Conservation (phyloP, 2,888 invertebrate species). For the Mythimna albipuncta region DNA sequence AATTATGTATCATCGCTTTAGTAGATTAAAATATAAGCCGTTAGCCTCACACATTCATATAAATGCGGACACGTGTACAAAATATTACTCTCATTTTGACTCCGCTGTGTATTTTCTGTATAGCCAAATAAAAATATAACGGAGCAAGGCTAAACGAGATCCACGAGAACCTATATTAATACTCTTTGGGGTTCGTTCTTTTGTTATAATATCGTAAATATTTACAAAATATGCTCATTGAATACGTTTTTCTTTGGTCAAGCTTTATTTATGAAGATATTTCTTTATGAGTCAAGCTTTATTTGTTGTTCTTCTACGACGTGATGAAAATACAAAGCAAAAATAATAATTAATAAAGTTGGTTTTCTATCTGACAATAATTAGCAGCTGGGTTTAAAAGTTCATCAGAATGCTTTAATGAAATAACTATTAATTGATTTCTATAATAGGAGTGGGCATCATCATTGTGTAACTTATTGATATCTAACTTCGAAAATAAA, state of each 20-base stretch:
- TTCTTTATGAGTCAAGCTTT: not conserved
- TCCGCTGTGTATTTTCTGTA: conserved; percentile 34
- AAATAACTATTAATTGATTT: not conserved
- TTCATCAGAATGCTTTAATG: not conserved
- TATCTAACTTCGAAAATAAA: not conserved
- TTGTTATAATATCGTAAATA: conserved; percentile 42
- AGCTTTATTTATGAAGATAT: conserved; percentile 19
- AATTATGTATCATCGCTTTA: not conserved
- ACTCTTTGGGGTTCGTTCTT: conserved; percentile 30
- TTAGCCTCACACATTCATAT: conserved; percentile 25
- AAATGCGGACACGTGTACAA: conserved; percentile 19
- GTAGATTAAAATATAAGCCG: conserved; percentile 13
- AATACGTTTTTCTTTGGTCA: conserved; percentile 22
- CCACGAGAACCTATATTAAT: conserved; percentile 56
- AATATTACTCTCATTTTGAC: conserved; percentile 56
- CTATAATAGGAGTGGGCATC: not conserved
- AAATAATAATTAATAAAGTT: no score
- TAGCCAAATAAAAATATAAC: conserved; percentile 55
- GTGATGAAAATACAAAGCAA: conserved; percentile 1
- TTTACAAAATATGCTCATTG: conserved; percentile 41
- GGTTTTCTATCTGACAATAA: not conserved
- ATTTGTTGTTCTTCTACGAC: not conserved
- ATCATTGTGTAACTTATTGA: not conserved
- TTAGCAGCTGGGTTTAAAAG: not conserved
- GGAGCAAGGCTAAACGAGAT: conserved; percentile 39